These are phyloP conservation scores for Tachina lurida DNA, from an alignment of 2,888 invertebrate species.

Conservation along the genomic window DNA sequence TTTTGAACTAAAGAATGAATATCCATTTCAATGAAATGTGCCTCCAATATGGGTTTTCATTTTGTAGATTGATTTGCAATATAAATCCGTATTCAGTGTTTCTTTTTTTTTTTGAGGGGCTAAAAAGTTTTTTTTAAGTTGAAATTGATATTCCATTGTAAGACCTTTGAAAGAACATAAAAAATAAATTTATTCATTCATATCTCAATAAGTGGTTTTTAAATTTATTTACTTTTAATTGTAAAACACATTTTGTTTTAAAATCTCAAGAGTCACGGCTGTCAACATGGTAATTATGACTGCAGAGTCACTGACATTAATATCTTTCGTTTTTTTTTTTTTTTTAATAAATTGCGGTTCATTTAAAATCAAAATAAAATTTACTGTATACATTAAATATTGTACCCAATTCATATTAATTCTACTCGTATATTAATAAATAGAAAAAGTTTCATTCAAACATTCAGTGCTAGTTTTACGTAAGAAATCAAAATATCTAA, in stretches of 20 bases:
- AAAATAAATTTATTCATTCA: slow-evolving; percentile 16
- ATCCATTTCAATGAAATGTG: no score
- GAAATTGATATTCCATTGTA: neutral
- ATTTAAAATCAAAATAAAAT: neutral
- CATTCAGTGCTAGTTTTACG: no score
- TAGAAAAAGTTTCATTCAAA: no score
- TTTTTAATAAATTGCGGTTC: slow-evolving; percentile 5
- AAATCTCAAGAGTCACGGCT: slow-evolving; percentile 29
- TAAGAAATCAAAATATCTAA: no score
- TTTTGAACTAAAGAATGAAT: no score
- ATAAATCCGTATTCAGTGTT: neutral
- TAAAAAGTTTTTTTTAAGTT: neutral
- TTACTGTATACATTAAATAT: neutral
- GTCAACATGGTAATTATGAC: slow-evolving; percentile 35
- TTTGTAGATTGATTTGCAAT: neutral
- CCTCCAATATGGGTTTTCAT: neutral
- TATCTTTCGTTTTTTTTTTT: neutral
- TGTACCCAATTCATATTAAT: no score
- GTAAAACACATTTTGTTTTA: slow-evolving; percentile 15
- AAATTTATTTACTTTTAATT: slow-evolving; percentile 30
- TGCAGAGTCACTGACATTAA: slow-evolving; percentile 37
- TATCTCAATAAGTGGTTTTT: slow-evolving; percentile 25
- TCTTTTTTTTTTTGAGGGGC: neutral
- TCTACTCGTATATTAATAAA: no score
- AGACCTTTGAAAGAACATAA: slow-evolving; percentile 10